Evolutionary conservation across 2,113 vertebrate genomes (phyloP), one percentile per base, ranked within the genome.

Genomic region (Ardeotis arabs): DNA sequence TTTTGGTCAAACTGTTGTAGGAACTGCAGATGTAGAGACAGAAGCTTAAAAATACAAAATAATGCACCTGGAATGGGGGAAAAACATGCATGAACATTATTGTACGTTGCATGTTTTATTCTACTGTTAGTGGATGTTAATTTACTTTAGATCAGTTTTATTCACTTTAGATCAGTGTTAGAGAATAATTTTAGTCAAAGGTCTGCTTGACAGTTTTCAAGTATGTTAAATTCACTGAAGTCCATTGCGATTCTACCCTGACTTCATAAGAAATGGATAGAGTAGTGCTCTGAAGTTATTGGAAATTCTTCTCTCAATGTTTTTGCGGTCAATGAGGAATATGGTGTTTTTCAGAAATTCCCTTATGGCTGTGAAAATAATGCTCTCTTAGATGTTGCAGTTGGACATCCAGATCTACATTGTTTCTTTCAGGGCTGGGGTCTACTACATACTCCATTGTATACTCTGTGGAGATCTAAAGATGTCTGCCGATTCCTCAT

Each of bases 391-490:
- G 29, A 10, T 16, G 39, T 4, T 85, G n/a, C 45, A 49, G 37
- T 25, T 68, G 53, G 28, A 39, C 52, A 44, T 29, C 5, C 33
- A 49, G 12, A 31, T 72, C 55, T 59, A 21, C 23, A 29, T 47
- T 12, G 23, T 33, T 76, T 69, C n/a, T 58, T 64, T 24, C 7
- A 47, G 63, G 23, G 45, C 78, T 39, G 28, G 14, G 39, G 21
- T 64, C 63, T 58, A 53, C 73, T 44, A 0, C 0, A 0, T n/a
- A 29, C 24, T 92, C 19, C 4, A 0, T 14, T 39, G 2, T 35
- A 28, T 66, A 6, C 29, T 58, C 44, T 2, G 2, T 49, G 59
- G 63, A 63, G 37, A 39, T 16, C 12, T 47, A 14, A 76, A 53
- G 44, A 11, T 9, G 5, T 33, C 19, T 78, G 63, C 45, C 18